Evolutionary conservation across 1,140 invertebrate genomes (phyloP), one percentile per base, ranked within the genome.

Genomic region (Drosophila navojoa): DNA sequence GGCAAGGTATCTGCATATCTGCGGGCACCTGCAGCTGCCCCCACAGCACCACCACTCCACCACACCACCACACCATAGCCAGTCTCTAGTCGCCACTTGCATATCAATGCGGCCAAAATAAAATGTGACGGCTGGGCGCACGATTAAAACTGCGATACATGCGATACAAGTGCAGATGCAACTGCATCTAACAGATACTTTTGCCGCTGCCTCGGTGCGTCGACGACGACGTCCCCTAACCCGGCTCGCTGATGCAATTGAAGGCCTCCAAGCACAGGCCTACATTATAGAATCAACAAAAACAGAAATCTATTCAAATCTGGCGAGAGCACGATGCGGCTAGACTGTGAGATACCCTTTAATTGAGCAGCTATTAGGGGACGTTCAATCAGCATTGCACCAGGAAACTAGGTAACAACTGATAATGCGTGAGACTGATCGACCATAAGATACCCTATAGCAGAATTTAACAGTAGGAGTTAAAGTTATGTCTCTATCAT

Each of bases 101-200:
- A 86, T 86, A 86, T 86, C 81, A 86, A 86, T 86, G 82, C 66
- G 74, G 73, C 63, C 68, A 73, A 80, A 79, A 86, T 71, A 86
- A 86, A 81, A 84, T 86, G 73, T 81, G 82, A 81, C 81, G 75
- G 68, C 78, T 78, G 64, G 78, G 63, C 77, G 81, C 81, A 86
- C 81, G 81, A 86, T 86, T 87, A 85, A 74, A 52, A 76, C 66
- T 76, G 76, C 68, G 53, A 72, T 71, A 69, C 68, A 79, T 77
- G 71, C 64, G 66, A 19, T 71, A 72, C 81, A 81, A 85, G 81
- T 86, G 81, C 60, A 80, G 74, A 80, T 77, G 77, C 81, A 77
- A 75, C 74, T 74, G 75, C 71, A 71, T 71, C 59, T 62, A 59
- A 57, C 57, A 64, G 66, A 71, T 61, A 75, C 71, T 62, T 70